Conservation (phyloP, 2,888 invertebrate species). For the Leptura quadrifasciata region DNA sequence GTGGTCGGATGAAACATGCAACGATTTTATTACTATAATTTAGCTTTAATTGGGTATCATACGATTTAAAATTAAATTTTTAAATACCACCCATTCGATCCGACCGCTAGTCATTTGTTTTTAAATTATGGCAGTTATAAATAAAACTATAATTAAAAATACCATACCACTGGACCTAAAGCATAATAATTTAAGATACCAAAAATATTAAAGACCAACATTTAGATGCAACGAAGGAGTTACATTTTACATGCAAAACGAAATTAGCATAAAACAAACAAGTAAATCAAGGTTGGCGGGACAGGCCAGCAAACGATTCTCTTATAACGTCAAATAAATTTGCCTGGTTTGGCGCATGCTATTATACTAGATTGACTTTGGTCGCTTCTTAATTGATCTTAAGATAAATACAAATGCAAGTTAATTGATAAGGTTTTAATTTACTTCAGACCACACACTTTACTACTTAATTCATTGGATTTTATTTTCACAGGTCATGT, state of each 20-base stretch:
- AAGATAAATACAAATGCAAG: conserved; percentile 50
- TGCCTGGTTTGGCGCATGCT: conserved; percentile 47
- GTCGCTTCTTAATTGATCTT: conserved; percentile 48
- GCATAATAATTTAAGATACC: conserved; percentile 52
- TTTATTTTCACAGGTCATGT: conserved; percentile 39
- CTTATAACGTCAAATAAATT: conserved; percentile 46
- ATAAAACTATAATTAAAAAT: conserved; percentile 53
- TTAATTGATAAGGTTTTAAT: conserved; percentile 52
- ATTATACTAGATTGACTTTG: conserved; percentile 47
- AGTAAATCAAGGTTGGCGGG: conserved; percentile 61
- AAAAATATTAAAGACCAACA: conserved; percentile 54
- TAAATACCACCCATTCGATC: conserved; percentile 56
- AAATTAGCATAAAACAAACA: conserved; percentile 65
- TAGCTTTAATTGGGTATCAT: conserved; percentile 55
- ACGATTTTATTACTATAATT: conserved; percentile 57
- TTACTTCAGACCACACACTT: conserved; percentile 49
- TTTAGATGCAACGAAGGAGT: conserved; percentile 54
- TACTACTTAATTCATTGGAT: conserved; percentile 18
- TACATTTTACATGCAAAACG: conserved; percentile 61
- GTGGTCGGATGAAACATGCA: conserved; percentile 38
- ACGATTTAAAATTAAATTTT: conserved; percentile 55
- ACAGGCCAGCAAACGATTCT: conserved; percentile 42
- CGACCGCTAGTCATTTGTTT: conserved; percentile 52
- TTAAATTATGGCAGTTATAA: conserved; percentile 56
- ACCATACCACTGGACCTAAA: conserved; percentile 46